Evolutionary conservation across 2,888 invertebrate genomes (phyloP), one percentile per base, ranked within the genome.

Genomic region (Notodonta dromedarius): DNA sequence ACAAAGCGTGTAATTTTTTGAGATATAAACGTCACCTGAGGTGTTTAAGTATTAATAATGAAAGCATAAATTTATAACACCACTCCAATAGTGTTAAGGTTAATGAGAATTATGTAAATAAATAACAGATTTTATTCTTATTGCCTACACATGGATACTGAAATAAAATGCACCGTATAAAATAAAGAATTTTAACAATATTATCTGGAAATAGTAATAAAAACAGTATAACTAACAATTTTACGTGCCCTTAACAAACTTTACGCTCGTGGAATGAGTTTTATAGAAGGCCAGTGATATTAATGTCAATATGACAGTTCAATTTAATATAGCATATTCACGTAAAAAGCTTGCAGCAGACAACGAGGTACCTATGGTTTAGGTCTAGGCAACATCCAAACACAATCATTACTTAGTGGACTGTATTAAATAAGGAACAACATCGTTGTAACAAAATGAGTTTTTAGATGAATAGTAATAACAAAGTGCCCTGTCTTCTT

Each of bases 21-120:
- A 14, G 54, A n/a, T 39, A 54, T 54, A 54, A 54, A 54, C 54
- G 54, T 54, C 50, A 63, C 59, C 32, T 35, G 46, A 52, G 46
- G 48, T 39, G 57, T 57, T 13, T 63, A 57, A 58, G 39, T 50
- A 16, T 58, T 57, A 57, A 39, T 57, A 57, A 24, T 39, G 54
- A 46, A 39, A 13, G 35, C 46, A 58, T 63, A 63, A 60, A 60
- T 44, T 24, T 51, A 57, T 57, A 58, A 59, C 14, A 61, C 39
- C 6, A 39, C 60, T 42, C 57, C 58, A 39, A 35, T 46, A 56
- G 14, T 24, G 51, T 57, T 59, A 69, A 44, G n/a, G 44, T 11
- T 64, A 59, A 24, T 52, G 24, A 60, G 14, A 62, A 60, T 60
- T 65, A 56, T 69, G 71, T 51, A 59, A 55, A 71, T 67, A 61